These are phyloP conservation scores for Pristionchus entomophagus DNA, from an alignment of 2,888 invertebrate species.

Conservation along the genomic window DNA sequence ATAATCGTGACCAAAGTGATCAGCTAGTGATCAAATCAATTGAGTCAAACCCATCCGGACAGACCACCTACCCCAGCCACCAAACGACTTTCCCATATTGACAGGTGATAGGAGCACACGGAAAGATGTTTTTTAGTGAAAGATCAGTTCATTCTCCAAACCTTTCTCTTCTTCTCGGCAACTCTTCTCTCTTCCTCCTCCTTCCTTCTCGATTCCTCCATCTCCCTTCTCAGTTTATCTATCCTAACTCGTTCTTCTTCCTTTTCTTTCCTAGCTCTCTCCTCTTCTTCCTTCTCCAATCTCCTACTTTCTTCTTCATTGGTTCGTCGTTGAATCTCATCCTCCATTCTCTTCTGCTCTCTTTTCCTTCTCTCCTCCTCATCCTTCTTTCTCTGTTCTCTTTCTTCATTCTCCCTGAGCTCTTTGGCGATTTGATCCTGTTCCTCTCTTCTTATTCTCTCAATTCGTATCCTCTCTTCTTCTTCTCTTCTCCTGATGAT, in stretches of 20 bases:
- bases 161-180: conserved; percentile 6
- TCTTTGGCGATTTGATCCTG: conserved; percentile 19
- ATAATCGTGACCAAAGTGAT: not conserved
- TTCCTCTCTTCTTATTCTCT: conserved; percentile 21
- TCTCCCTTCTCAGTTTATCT: not conserved
- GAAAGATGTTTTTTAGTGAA: not conserved
- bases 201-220: not conserved
- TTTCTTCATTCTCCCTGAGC: not conserved
- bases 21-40: not conserved
- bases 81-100: not conserved
- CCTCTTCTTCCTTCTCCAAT: not conserved
- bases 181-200: not conserved
- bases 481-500: conserved; percentile 14
- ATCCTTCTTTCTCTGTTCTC: not conserved
- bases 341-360: not conserved
- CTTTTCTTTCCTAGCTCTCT: not conserved
- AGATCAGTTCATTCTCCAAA: not conserved
- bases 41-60: not conserved
- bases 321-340: not conserved
- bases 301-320: not conserved
- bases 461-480: not conserved
- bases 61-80: not conserved
- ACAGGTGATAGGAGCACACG: not conserved
- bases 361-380: conserved; percentile 23
- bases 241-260: not conserved